phyloP scores from a whole-genome alignment of 2,888 invertebrate species.

The Morpho helenor region DNA sequence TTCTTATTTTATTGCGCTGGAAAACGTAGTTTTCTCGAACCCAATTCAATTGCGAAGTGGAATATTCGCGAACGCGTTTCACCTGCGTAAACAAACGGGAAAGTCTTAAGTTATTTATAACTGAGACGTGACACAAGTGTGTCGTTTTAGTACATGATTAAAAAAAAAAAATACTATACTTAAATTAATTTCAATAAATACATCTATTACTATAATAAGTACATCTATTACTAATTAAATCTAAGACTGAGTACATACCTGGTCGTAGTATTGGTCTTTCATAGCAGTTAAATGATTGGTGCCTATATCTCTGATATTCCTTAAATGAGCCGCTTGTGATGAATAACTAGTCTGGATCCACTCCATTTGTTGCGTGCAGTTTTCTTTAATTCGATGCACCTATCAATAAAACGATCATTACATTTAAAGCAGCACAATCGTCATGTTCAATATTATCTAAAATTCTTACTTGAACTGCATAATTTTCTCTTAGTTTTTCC shows the following conservation, averaged over 20 bases:
- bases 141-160: neutral
- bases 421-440: neutral
- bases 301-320: slow-evolving; percentile 94
- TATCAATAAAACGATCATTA: slow-evolving; percentile 41
- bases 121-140: neutral
- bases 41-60: slow-evolving; percentile 93
- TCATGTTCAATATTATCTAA: neutral
- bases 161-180: neutral
- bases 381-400: slow-evolving; percentile 95
- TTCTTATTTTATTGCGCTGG: slow-evolving; percentile 95
- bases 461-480: slow-evolving; percentile 87
- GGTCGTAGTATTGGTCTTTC: slow-evolving; percentile 95
- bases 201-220: no score
- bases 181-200: neutral
- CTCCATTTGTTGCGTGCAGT: slow-evolving; percentile 95
- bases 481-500: slow-evolving; percentile 93
- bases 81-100: slow-evolving; percentile 79
- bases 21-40: slow-evolving; percentile 97
- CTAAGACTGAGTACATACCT: slow-evolving; percentile 75
- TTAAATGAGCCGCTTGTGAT: slow-evolving; percentile 90
- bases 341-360: slow-evolving; percentile 96
- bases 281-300: slow-evolving; percentile 91
- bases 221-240: no score
- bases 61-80: slow-evolving; percentile 94
- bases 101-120: slow-evolving; percentile 5